Percentiles rank a stretch among this genome's conserved stretches.
These are phyloP conservation scores for Squalus acanthias DNA, from an alignment of 2,797 vertebrate genomes.

Conservation along the genomic window DNA sequence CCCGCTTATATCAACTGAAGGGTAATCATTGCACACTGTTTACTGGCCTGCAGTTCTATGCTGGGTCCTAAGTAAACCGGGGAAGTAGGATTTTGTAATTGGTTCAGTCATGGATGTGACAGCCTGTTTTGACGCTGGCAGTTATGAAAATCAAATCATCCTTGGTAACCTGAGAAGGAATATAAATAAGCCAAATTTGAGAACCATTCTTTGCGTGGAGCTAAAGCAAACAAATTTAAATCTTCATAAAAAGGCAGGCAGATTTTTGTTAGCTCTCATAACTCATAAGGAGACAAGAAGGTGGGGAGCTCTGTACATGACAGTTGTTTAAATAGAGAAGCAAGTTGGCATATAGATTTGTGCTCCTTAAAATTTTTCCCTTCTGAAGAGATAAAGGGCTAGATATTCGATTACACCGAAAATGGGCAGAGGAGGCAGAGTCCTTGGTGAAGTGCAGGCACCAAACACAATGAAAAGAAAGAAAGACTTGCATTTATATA, in stretches of 20 bases:
- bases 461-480: not conserved
- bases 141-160: not conserved
- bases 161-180: not conserved
- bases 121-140: not conserved
- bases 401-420: not conserved
- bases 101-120: not conserved
- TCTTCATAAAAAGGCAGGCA: not conserved
- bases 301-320: not conserved
- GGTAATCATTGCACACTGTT: not conserved
- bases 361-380: not conserved
- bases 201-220: not conserved
- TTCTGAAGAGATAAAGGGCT: not conserved
- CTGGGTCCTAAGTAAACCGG: not conserved
- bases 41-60: not conserved
- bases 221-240: not conserved
- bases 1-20: not conserved
- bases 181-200: not conserved
- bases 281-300: not conserved
- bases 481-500: too few species aligned
- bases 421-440: not conserved
- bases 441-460: not conserved
- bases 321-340: not conserved
- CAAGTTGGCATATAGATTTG: not conserved
- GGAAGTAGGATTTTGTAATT: not conserved
- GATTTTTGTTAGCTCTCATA: not conserved